Evolutionary conservation across 1,140 invertebrate species (phyloP).

Genomic region (Kradibia gibbosae): DNA sequence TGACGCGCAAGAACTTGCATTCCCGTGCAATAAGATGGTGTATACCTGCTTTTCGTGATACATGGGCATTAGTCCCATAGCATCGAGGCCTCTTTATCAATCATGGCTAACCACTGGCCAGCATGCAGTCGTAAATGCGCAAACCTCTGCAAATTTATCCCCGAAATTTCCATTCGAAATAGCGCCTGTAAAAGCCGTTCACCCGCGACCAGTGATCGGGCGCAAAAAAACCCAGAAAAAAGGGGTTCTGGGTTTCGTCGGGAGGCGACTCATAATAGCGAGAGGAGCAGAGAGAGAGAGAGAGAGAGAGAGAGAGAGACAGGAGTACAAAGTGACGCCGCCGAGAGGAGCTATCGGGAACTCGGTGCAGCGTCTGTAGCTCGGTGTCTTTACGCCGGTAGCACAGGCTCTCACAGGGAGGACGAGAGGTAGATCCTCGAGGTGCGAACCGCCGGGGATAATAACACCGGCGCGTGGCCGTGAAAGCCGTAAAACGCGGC

Average conservation of each 20-base stretch:
- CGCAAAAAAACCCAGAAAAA: too few species aligned
- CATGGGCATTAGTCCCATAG: neutral
- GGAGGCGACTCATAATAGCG: too few species aligned
- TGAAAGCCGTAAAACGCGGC: slow-evolving; percentile 29
- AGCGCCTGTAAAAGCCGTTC: too few species aligned
- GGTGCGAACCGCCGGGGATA: slow-evolving; percentile 30
- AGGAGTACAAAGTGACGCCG: neutral
- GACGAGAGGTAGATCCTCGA: slow-evolving; percentile 21
- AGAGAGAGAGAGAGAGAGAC: neutral
- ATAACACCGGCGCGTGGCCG: slow-evolving; percentile 37
- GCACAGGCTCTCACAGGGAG: neutral
- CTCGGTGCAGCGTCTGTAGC: neutral
- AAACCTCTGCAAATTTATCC: neutral
- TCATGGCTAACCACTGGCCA: neutral
- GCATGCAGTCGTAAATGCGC: neutral
- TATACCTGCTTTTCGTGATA: neutral
- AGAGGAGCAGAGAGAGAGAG: neutral
- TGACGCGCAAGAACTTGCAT: too few species aligned
- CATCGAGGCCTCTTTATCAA: neutral
- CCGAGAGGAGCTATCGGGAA: neutral
- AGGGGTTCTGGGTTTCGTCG: too few species aligned
- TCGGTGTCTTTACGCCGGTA: slow-evolving; percentile 12
- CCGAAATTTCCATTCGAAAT: too few species aligned
- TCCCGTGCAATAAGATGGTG: neutral
- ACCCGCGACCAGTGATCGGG: too few species aligned